Base-by-base conservation (phyloP, 2,888 invertebrate genomes). In the Tenthredo scrophulariae region DNA sequence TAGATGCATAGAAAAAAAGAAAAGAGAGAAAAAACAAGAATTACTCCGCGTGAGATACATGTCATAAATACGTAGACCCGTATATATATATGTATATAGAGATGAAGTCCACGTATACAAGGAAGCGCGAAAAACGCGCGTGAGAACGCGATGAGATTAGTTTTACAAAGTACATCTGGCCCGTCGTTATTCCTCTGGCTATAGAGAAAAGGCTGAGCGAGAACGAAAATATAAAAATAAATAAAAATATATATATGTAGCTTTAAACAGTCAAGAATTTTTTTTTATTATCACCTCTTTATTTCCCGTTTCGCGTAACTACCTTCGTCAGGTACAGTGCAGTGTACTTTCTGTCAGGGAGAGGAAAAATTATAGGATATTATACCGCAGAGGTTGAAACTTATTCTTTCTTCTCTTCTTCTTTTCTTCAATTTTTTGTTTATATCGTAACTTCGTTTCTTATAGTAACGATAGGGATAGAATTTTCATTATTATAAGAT, bases 101-200 rank as follows among this genome's bases (percentile, higher is more conserved):
- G 6, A 3, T 22, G 13, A 29, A 70, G 6, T 70, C 22, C 22
- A 62, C 62, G 26, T 62, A 74, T 72, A 74, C 22, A 74, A n/a
- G n/a, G 33, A 33, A 18, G 33, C 54, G 54, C 33, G 50, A 33
- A 77, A 77, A 74, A 74, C 43, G 43, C 72, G 72, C 77, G 77
- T 77, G 77, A 77, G 77, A 77, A 77, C 77, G 77, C 33, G 33
- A 77, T 77, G 77, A 54, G 77, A 77, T 77, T 77, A 77, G 77
- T 77, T 77, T 77, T 77, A 54, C 77, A 77, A 77, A 77, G 46
- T 50, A 54, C 77, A 77, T 50, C 54, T 54, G 77, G 29, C 54
- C 54, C 77, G 77, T 29, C 77, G 50, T 77, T 77, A 54, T 74
- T 26, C n/a, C 33, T 33, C 67, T 74, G 5, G 33, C 15, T 26